phyloP scores from a whole-genome alignment of 1,140 invertebrate species.

The Hylyphantes graminicola region DNA sequence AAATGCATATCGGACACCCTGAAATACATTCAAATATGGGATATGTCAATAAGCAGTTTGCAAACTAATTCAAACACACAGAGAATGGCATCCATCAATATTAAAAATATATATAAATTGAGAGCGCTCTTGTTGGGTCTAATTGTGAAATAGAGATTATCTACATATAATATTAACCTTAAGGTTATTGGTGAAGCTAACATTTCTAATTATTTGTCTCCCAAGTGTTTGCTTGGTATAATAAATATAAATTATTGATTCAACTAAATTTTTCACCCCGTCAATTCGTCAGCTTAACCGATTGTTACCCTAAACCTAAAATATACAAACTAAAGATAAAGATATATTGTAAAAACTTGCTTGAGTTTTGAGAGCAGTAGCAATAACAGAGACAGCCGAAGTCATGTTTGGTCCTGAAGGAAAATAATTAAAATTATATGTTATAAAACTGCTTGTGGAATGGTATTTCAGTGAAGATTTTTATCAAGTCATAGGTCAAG shows the following conservation, averaged over 20 bases:
- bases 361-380: constrained; percentile 23
- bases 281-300: background rate
- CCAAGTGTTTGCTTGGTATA: no score
- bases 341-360: background rate
- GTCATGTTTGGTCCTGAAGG: background rate
- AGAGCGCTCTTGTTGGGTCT: background rate
- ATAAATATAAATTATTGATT: background rate
- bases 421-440: no score
- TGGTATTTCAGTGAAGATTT: no score
- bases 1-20: constrained; percentile 95
- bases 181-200: background rate
- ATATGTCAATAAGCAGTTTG: background rate
- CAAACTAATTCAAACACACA: background rate
- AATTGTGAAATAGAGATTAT: background rate
- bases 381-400: constrained; percentile 20
- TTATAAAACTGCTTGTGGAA: no score
- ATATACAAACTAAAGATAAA: background rate
- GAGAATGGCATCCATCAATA: background rate
- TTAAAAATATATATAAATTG: background rate
- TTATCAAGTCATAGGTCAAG: no score
- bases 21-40: background rate
- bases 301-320: background rate
- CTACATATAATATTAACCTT: background rate
- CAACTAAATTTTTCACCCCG: background rate
- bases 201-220: background rate